Base-by-base conservation (phyloP, 1,140 invertebrate genomes). In the Neomicropteryx cornuta region DNA sequence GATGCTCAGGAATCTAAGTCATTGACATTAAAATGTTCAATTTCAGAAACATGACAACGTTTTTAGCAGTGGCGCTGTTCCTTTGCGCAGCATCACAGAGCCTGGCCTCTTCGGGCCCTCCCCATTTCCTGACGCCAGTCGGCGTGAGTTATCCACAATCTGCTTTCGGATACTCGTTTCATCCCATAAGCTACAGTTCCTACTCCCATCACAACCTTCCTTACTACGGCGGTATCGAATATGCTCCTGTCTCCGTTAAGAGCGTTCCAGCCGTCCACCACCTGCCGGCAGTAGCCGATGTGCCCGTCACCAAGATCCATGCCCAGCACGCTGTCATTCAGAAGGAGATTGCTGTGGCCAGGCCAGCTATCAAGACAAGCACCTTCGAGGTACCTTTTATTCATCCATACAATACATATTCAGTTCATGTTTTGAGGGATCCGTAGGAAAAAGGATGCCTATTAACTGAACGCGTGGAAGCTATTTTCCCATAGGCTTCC, bases 271-370 rank as follows among this genome's bases (percentile, higher is more conserved):
- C 60, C 14, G 56, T 71, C 13, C 66, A 69, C 36, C 62, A 69
- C 33, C 58, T 71, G 2, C 64, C 62, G 2, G 62, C 62, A 6
- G 62, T 70, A 0, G 66, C 68, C 36, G 58, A 72, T 39, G 62
- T 73, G 3, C 70, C 72, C 20, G 59, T 71, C 1, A 71, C 70
- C 1, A 62, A 60, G 18, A 55, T 63, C 27, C 60, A 70, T 40
- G 62, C 66, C 21, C 66, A 71, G 17, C 70, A 58, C n/a, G 69
- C 58, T 20, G 47, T 70, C 28, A 48, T 72, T 18, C 66, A 72
- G 40, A 71, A 73, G 32, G 53, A 70, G 27, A 51, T 72, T 1
- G 70, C 73, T 37, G 69, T 74, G 14, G 56, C 68, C 4, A 68
- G 72, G 39, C 68, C 70, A 0, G 70, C 70, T 4, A 52, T 71